Percentiles rank a stretch among this genome's conserved stretches.
Evolutionary conservation across 2,113 vertebrate genomes (phyloP).

Genomic region (Arothron firmamentum): DNA sequence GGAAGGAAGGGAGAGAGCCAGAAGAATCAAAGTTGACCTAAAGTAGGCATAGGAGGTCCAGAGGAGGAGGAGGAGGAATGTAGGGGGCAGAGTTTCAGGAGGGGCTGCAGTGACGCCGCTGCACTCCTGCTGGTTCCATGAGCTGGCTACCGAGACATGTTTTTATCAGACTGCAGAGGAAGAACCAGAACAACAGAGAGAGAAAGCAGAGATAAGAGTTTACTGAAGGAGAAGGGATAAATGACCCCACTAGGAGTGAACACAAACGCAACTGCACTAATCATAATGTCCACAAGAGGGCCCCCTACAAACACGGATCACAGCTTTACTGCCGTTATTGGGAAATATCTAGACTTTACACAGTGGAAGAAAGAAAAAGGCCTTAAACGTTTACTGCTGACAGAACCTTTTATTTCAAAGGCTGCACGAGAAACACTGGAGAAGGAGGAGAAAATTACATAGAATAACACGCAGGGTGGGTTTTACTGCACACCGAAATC

Average conservation of each 20-base stretch:
- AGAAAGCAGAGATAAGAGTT: slow-evolving; percentile 50
- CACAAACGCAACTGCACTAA: slow-evolving; percentile 12
- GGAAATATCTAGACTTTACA: slow-evolving; percentile 1
- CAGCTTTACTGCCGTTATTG: background rate
- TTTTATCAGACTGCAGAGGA: slow-evolving; percentile 89
- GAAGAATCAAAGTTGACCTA: slow-evolving; percentile 26
- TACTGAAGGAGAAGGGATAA: slow-evolving; percentile 18
- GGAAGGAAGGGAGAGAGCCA: slow-evolving; percentile 28
- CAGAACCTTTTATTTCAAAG: slow-evolving; percentile 49
- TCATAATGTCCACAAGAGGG: slow-evolving; percentile 53
- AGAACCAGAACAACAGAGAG: slow-evolving; percentile 18
- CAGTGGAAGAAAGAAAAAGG: slow-evolving; percentile 22
- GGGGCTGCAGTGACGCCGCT: slow-evolving; percentile 86
- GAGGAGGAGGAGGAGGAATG: slow-evolving; percentile 65
- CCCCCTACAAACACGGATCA: slow-evolving; percentile 39
- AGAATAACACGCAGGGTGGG: background rate
- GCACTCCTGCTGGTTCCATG: slow-evolving; percentile 77
- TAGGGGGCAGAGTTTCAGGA: slow-evolving; percentile 73
- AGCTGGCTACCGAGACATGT: slow-evolving; percentile 88
- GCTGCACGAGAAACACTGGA: slow-evolving; percentile 13
- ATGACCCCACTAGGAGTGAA: slow-evolving; percentile 20
- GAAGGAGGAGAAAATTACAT: slow-evolving; percentile 21
- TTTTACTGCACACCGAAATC: background rate
- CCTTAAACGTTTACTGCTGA: slow-evolving; percentile 34
- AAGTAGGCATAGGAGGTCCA: slow-evolving; percentile 51